phyloP scores from a whole-genome alignment of 2,888 invertebrate genomes.

The Entomobrya proxima region DNA sequence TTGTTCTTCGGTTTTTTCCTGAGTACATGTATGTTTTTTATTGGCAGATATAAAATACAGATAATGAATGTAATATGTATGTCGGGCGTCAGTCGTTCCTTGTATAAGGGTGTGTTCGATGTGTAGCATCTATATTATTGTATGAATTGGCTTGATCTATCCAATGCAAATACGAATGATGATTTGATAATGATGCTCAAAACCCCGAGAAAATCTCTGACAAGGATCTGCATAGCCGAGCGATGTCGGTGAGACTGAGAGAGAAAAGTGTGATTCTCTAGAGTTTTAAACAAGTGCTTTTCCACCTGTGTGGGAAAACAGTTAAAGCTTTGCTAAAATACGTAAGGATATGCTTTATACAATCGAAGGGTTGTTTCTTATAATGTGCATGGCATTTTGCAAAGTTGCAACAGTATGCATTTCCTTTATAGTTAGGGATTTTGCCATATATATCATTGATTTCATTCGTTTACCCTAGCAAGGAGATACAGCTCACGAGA shows the following conservation, averaged over 20 bases:
- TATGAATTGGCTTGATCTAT: slow-evolving; percentile 12
- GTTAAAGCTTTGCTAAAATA: slow-evolving; percentile 40
- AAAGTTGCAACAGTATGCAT: slow-evolving; percentile 18
- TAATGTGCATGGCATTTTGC: slow-evolving; percentile 18
- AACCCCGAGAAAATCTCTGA: slow-evolving; percentile 47
- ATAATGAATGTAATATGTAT: slow-evolving; percentile 41
- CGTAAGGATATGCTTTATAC: slow-evolving; percentile 22
- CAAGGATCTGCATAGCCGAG: slow-evolving; percentile 52
- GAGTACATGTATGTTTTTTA: slow-evolving; percentile 19
- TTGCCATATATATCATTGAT: slow-evolving; percentile 24
- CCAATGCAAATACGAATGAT: slow-evolving; percentile 17
- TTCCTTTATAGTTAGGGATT: background rate
- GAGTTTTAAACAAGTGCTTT: slow-evolving; percentile 73
- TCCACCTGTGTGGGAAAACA: slow-evolving; percentile 73
- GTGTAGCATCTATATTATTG: slow-evolving; percentile 13
- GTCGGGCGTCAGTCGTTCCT: slow-evolving; percentile 48
- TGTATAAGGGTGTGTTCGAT: slow-evolving; percentile 1
- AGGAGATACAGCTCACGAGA: background rate
- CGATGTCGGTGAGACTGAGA: slow-evolving; percentile 74
- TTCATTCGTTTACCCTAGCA: background rate
- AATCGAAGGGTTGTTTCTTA: slow-evolving; percentile 30
- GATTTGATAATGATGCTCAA: background rate
- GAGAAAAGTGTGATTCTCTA: slow-evolving; percentile 75
- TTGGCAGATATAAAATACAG: slow-evolving; percentile 47
- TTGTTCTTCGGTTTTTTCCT: background rate